Conservation (phyloP, 1,140 invertebrate species). For the Liolophura sinensis region DNA sequence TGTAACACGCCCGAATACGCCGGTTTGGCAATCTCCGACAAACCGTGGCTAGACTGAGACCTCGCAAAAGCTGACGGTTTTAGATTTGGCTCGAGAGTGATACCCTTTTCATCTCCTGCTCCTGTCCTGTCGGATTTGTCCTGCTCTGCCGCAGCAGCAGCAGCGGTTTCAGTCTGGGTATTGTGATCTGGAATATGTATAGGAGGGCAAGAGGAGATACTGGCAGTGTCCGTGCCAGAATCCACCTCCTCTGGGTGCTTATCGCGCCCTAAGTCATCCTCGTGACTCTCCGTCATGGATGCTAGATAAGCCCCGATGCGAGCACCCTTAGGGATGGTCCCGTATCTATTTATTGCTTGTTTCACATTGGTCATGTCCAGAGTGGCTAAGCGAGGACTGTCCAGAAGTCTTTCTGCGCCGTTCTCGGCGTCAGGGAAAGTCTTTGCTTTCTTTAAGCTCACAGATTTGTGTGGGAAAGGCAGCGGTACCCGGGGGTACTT, state of each 20-base stretch:
- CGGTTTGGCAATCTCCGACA: slow-evolving; percentile 38
- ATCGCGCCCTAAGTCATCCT: slow-evolving; percentile 32
- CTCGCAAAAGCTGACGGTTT: slow-evolving; percentile 51
- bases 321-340: slow-evolving; percentile 90
- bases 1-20: slow-evolving; percentile 44
- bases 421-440: slow-evolving; percentile 11
- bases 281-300: slow-evolving; percentile 65
- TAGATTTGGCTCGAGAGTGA: slow-evolving; percentile 47
- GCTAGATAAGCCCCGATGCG: slow-evolving; percentile 94
- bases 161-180: background rate
- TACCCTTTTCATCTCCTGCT: slow-evolving; percentile 27
- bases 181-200: slow-evolving; percentile 6
- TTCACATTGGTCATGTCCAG: slow-evolving; percentile 96
- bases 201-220: slow-evolving; percentile 43
- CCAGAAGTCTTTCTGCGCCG: background rate
- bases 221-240: slow-evolving; percentile 47
- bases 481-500: slow-evolving; percentile 47
- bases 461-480: slow-evolving; percentile 39
- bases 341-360: slow-evolving; percentile 94
- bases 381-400: slow-evolving; percentile 51
- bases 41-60: slow-evolving; percentile 51
- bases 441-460: slow-evolving; percentile 32
- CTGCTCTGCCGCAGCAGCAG: background rate
- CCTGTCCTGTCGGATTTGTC: background rate
- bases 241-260: slow-evolving; percentile 39